Percentiles rank a stretch among this genome's conserved stretches.
These are phyloP conservation scores for Lydus trimaculatus DNA, from an alignment of 2,888 invertebrate species.

Conservation along the genomic window DNA sequence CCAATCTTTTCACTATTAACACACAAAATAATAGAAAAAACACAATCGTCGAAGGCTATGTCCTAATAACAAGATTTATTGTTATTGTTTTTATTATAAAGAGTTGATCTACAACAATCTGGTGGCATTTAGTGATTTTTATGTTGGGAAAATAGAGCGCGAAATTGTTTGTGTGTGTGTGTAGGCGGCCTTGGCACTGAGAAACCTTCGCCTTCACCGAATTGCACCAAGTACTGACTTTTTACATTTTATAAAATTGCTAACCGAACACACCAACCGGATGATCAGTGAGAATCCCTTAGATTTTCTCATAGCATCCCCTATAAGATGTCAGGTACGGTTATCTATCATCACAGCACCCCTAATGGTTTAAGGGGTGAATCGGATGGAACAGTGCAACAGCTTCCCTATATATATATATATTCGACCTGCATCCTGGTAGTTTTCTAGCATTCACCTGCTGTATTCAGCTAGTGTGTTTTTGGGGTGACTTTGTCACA, in stretches of 20 bases:
- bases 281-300: conserved; percentile 38
- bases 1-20: conserved; percentile 18
- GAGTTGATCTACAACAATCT: conserved; percentile 1
- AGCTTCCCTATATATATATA: conserved; percentile 15
- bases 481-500: conserved; percentile 3
- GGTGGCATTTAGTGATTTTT: conserved; percentile 16
- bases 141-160: conserved; percentile 32
- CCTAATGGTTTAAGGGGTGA: conserved; percentile 32
- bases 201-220: conserved; percentile 56
- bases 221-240: conserved; percentile 49
- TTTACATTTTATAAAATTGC: background rate
- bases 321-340: conserved; percentile 39
- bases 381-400: conserved; percentile 15
- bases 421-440: conserved; percentile 21
- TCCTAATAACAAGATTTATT: background rate
- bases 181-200: conserved; percentile 50
- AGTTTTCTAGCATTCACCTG: conserved; percentile 20
- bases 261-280: conserved; percentile 22
- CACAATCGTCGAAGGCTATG: background rate
- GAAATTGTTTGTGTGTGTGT: conserved; percentile 38
- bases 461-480: background rate
- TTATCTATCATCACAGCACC: conserved; percentile 50
- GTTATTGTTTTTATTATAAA: background rate
- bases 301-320: conserved; percentile 34
- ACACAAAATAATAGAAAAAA: background rate